phyloP scores from a whole-genome alignment of 2,797 vertebrate genomes.

The Spinus pinus region DNA sequence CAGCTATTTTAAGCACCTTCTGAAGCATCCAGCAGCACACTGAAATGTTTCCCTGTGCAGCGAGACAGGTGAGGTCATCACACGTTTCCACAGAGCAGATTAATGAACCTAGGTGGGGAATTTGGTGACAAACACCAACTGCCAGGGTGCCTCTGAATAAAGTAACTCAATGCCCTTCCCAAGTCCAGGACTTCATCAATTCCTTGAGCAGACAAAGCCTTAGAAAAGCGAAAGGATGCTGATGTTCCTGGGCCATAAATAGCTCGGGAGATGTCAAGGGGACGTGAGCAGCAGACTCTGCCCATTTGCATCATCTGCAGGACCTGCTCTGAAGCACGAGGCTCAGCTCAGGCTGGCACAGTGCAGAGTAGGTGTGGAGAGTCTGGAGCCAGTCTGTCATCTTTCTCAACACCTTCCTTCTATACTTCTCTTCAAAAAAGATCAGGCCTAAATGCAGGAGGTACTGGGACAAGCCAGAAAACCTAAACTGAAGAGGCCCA shows the following conservation, averaged over 20 bases:
- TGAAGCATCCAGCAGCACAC: constrained; percentile 7
- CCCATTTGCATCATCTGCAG: background rate
- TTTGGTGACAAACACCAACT: background rate
- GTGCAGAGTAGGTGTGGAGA: background rate
- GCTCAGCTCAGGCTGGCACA: background rate
- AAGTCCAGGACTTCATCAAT: constrained; percentile 17
- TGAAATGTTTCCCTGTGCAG: background rate
- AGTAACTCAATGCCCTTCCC: background rate
- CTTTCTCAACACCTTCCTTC: background rate
- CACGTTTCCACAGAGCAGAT: background rate
- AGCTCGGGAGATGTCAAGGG: background rate
- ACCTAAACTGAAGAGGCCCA: background rate
- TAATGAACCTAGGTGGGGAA: background rate
- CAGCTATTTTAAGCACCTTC: constrained; percentile 40
- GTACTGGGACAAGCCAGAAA: background rate
- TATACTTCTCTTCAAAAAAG: background rate
- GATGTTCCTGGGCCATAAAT: background rate
- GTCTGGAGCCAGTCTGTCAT: background rate
- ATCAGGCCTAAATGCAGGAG: background rate
- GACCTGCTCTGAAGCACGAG: background rate
- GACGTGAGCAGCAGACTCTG: background rate
- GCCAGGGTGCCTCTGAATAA: background rate
- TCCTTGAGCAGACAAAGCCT: background rate
- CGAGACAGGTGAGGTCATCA: background rate
- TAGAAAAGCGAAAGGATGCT: background rate